phyloP scores from a whole-genome alignment of 2,888 invertebrate species.

The Aquatica leii region DNA sequence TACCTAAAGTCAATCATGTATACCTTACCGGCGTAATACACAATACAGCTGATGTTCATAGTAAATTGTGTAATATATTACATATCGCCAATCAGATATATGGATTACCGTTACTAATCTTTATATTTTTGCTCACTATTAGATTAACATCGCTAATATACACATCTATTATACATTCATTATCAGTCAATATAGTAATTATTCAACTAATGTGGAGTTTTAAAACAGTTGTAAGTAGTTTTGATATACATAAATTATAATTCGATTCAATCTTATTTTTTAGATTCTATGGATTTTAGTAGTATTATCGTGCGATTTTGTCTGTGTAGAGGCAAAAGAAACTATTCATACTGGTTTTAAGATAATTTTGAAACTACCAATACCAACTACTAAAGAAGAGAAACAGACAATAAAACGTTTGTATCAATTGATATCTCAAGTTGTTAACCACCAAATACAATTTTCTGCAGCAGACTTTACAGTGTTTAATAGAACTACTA shows the following conservation, averaged over 20 bases:
- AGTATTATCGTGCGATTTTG: conserved; percentile 38
- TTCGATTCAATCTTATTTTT: no score
- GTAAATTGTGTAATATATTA: conserved; percentile 10
- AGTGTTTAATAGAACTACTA: conserved; percentile 25
- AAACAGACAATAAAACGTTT: conserved; percentile 20
- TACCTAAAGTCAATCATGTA: no score
- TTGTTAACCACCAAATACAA: conserved; percentile 18
- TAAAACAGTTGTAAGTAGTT: conserved; percentile 2
- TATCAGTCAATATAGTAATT: not conserved
- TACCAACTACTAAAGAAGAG: conserved; percentile 8
- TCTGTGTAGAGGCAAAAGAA: conserved; percentile 38
- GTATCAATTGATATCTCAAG: conserved; percentile 29
- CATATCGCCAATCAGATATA: conserved; percentile 1
- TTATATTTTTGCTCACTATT: not conserved
- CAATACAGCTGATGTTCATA: not conserved
- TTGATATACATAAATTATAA: no score
- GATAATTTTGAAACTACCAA: conserved; percentile 39
- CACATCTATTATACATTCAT: not conserved
- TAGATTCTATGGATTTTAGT: conserved; percentile 18
- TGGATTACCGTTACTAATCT: conserved; percentile 9
- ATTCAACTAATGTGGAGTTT: not conserved
- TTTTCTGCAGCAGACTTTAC: conserved; percentile 38
- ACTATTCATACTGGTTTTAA: conserved; percentile 38
- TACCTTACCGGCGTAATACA: no score
- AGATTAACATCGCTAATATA: conserved; percentile 2